Base-by-base conservation (phyloP, 2,888 invertebrate genomes). In the Heterodera filipjevi region DNA sequence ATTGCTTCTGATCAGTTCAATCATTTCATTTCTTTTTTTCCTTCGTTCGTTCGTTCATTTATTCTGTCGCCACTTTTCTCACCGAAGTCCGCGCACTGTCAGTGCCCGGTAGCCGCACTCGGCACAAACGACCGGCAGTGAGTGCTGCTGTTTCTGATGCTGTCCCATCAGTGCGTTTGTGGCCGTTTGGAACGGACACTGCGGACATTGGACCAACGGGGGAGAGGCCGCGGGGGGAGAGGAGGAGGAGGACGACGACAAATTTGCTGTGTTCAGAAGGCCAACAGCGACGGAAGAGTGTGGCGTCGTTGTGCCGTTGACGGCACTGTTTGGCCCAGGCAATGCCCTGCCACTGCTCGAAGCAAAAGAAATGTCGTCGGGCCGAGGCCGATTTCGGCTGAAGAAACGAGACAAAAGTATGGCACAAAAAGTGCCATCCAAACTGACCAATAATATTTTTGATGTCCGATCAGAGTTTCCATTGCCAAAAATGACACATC, bases 21-120 rank as follows among this genome's bases (percentile, higher is more conserved):
- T n/a, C n/a, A n/a, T n/a, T n/a, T n/a, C n/a, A n/a, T n/a, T n/a
- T n/a, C n/a, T n/a, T n/a, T n/a, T n/a, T n/a, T n/a, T n/a, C n/a
- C 44, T 5, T 44, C 44, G 44, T 12, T 12, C 8, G 5, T 12
- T 12, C 44, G 44, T 12, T 5, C 44, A 44, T 44, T 44, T 44
- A 12, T 12, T 44, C 44, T 12, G 8, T 19, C 53, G 0, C 5
- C 53, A 14, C 0, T 53, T 53, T 53, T 19, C 33, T n/a, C 46
- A 74, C 75, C 75, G 75, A 75, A 75, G 75, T 75, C 66, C 75
- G 44, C 68, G 66, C 44, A 75, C 66, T 22, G 53, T 75, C 22
- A 66, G 66, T 12, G 75, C 53, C 33, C 68, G 46, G 46, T 59
- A 75, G 44, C 75, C 75, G 46, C 75, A 75, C 44, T 66, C 66